A percentile compares a stretch with the other conserved stretches of the same genome.
Evolutionary conservation across 2,113 vertebrate genomes (phyloP).

Genomic region (Daphoenositta chrysoptera): DNA sequence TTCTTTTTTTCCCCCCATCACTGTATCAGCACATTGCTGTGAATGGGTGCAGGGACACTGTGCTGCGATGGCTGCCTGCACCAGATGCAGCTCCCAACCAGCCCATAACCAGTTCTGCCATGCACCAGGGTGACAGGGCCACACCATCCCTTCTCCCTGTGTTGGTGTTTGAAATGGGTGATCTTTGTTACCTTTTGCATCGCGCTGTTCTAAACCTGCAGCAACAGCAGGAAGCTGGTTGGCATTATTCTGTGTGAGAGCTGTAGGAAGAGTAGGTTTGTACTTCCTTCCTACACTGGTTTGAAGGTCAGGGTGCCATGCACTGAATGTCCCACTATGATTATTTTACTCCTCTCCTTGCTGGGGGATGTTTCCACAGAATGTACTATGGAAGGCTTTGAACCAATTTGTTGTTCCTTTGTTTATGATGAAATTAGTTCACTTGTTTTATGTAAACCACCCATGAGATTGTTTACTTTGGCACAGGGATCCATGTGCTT

Average conservation of each 20-base stretch:
- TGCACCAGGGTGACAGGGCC: not conserved
- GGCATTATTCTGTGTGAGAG: not conserved
- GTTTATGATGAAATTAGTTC: not conserved
- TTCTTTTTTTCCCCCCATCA: fast-evolving
- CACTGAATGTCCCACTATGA: not conserved
- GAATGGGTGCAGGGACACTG: too few relatives aligned
- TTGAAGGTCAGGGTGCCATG: not conserved
- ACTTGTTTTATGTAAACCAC: not conserved
- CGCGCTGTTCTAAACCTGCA: not conserved
- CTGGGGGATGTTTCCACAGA: not conserved
- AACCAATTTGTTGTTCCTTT: not conserved
- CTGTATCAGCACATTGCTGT: fast-evolving
- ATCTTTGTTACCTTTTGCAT: not conserved
- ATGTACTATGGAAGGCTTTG: not conserved
- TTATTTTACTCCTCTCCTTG: not conserved
- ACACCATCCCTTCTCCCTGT: not conserved
- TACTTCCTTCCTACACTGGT: not conserved
- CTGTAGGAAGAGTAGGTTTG: not conserved
- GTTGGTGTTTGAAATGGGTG: not conserved
- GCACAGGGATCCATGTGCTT: not conserved
- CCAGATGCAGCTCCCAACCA: not conserved
- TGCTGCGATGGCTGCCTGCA: not conserved
- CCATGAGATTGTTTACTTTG: constrained; percentile 17
- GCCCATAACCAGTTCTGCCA: not conserved
- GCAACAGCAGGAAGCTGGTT: not conserved